Conservation (phyloP, 1,140 invertebrate genomes). For the Drosophila mojavensis region DNA sequence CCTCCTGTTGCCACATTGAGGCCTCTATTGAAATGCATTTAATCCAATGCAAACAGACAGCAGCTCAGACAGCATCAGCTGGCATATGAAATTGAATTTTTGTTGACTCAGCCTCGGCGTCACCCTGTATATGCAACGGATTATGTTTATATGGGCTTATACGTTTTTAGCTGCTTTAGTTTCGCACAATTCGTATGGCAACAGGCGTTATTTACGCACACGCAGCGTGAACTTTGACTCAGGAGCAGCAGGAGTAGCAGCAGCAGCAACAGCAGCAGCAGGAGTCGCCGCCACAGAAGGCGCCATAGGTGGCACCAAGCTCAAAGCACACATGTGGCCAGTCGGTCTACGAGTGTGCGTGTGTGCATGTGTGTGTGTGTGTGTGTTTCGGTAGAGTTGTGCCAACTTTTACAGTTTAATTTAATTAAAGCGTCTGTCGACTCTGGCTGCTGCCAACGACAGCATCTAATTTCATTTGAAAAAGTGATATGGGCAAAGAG, state of each 20-base stretch:
- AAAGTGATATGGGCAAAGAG: background rate
- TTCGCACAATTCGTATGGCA: slow-evolving; percentile 64
- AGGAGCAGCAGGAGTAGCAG: slow-evolving; percentile 1
- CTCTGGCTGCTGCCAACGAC: slow-evolving; percentile 32
- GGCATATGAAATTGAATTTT: slow-evolving; percentile 17
- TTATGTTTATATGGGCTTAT: slow-evolving; percentile 27
- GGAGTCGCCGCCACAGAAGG: background rate
- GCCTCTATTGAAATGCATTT: background rate
- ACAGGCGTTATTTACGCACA: slow-evolving; percentile 53
- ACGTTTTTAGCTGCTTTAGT: slow-evolving; percentile 64
- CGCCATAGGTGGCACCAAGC: slow-evolving; percentile 18
- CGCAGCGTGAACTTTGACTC: slow-evolving; percentile 66
- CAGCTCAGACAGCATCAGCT: slow-evolving; percentile 5
- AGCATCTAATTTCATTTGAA: slow-evolving; percentile 72
- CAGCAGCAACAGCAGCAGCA: background rate
- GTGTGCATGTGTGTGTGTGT: slow-evolving; percentile 23
- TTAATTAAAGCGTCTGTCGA: slow-evolving; percentile 67
- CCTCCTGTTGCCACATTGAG: background rate
- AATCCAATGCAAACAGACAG: background rate
- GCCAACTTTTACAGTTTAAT: slow-evolving; percentile 72
- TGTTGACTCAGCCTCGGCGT: background rate
- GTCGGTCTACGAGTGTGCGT: slow-evolving; percentile 3
- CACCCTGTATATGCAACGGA: slow-evolving; percentile 34
- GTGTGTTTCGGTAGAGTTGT: slow-evolving; percentile 50
- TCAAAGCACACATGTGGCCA: slow-evolving; percentile 39